phyloP scores from a whole-genome alignment of 2,888 invertebrate genomes.

The Ommatoiulus sabulosus region DNA sequence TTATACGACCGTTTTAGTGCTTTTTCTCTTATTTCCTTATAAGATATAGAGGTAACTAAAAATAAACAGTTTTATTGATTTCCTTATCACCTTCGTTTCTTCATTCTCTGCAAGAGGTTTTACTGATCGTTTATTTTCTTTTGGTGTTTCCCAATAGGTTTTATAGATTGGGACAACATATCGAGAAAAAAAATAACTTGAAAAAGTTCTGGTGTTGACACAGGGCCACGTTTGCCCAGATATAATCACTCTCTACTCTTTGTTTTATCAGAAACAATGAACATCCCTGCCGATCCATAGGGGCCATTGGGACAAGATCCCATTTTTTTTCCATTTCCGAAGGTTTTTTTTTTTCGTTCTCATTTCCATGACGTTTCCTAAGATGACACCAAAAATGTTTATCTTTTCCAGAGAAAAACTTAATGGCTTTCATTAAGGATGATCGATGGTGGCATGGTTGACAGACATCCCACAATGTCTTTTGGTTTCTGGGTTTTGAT shows the following conservation, averaged over 20 bases:
- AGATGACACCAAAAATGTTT: background rate
- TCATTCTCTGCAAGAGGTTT: background rate
- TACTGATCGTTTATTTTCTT: background rate
- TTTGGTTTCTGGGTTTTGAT: background rate
- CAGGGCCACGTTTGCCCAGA: background rate
- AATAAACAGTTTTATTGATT: background rate
- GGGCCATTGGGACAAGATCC: background rate
- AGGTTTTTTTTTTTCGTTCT: background rate
- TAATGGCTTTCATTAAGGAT: background rate
- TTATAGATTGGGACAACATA: too few species aligned
- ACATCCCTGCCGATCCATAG: background rate
- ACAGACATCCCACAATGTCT: background rate
- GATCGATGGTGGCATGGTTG: background rate
- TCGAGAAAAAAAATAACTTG: background rate
- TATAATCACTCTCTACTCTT: background rate
- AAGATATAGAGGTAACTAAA: background rate
- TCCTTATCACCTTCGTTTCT: background rate
- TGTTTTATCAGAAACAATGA: background rate
- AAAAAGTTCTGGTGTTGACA: background rate
- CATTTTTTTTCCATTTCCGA: background rate
- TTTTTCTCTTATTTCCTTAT: background rate
- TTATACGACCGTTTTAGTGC: background rate
- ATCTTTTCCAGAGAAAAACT: background rate
- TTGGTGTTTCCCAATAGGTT: too few species aligned
- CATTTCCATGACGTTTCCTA: background rate